Conservation (phyloP, 2,113 vertebrate genomes). For the Pogonocichla stellata region DNA sequence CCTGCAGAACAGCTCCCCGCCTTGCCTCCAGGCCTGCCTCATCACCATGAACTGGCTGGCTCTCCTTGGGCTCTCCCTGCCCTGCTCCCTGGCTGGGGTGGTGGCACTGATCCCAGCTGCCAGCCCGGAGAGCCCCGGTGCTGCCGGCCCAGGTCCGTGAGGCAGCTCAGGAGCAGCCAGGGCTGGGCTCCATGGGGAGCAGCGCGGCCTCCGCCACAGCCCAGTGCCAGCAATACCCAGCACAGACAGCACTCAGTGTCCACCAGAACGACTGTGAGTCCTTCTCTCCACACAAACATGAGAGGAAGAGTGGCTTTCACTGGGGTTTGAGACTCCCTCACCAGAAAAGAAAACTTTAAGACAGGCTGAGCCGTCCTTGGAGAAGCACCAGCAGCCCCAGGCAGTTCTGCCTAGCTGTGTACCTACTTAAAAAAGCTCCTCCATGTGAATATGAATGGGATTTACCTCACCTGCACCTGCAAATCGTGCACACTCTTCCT, state of each 20-base stretch:
- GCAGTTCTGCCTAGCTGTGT: not conserved
- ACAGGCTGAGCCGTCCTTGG: not conserved
- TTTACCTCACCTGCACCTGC: not conserved
- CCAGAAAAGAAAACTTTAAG: not conserved
- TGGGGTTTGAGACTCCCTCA: not conserved
- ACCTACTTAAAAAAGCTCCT: not conserved
- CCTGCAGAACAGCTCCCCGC: not conserved
- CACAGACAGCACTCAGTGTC: not conserved
- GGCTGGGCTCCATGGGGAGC: fast-evolving
- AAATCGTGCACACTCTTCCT: not conserved
- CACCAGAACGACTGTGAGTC: fast-evolving
- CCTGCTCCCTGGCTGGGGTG: too few relatives aligned
- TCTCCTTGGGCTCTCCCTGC: not conserved
- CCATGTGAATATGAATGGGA: not conserved
- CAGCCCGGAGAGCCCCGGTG: fast-evolving
- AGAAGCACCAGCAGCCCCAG: not conserved
- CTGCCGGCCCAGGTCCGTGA: fast-evolving
- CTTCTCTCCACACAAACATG: not conserved
- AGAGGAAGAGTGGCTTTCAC: not conserved
- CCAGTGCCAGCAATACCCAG: fast-evolving
- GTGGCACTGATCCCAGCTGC: not conserved
- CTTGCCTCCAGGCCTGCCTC: not conserved
- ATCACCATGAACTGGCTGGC: not conserved
- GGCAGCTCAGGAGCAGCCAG: not conserved
- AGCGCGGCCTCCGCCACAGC: not conserved